Base-by-base conservation (phyloP, 2,888 invertebrate genomes). In the Leptinotarsa tumamoca region DNA sequence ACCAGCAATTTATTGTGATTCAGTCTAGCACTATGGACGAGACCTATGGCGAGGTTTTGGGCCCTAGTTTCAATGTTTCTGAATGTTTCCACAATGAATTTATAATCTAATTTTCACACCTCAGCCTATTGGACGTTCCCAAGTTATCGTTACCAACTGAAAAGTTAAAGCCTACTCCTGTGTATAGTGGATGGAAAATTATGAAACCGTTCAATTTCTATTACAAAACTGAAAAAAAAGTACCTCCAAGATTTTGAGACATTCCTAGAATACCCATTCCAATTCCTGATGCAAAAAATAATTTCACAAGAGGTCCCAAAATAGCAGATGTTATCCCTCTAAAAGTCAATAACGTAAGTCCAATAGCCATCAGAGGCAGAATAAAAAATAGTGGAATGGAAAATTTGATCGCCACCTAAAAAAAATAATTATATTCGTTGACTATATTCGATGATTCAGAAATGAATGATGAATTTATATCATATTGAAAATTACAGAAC, bases 251-350 rank as follows among this genome's bases (percentile, higher is more conserved):
- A 27, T 75, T 74, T 13, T 77, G 72, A 13, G 77, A 76, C 78
- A 80, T 79, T 70, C 78, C 80, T 14, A 77, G 71, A 27, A 80
- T 78, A 18, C 80, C 80, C 52, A 78, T 49, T 23, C 75, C 80
- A 43, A 79, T 67, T 23, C 79, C 79, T 13, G 72, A 10, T 13
- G 72, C 50, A 21, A 52, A 79, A 21, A 80, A 27, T 4, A 78
- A 75, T 54, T 79, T 79, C 13, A 80, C 50, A 54, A 79, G 43
- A 10, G 80, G 73, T 68, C 79, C 80, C 17, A 79, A 21, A 18
- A 78, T 21, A 13, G 67, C 74, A 27, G 79, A 73, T 27, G 15
- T 17, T 17, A 78, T 52, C 10, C 72, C 71, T 33, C 27, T 67
- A 3, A 63, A 7, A 17, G 66, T 33, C 14, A 33, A 52, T 2